Evolutionary conservation across 2,113 vertebrate species (phyloP).

Genomic region (Xenopus borealis): DNA sequence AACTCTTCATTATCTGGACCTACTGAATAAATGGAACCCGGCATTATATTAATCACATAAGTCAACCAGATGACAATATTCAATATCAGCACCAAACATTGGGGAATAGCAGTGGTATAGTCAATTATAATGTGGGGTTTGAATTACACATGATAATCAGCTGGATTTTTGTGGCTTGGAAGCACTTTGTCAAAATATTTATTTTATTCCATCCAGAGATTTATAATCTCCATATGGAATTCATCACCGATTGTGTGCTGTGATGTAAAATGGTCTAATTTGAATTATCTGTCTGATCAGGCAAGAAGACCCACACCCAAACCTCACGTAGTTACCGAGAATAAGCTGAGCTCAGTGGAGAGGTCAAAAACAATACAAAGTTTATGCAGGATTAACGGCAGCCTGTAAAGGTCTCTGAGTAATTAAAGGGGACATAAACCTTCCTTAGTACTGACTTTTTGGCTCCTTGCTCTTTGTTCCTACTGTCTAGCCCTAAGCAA

Average conservation of each 20-base stretch:
- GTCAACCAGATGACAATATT: too few species aligned
- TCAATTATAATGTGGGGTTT: background rate
- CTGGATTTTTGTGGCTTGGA: constrained; percentile 11
- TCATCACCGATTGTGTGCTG: constrained; percentile 1
- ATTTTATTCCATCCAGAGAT: background rate
- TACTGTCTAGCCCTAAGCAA: too few species aligned
- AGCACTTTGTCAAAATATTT: constrained; percentile 29
- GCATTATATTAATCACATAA: too few species aligned
- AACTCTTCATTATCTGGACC: too few species aligned
- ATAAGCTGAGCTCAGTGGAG: background rate
- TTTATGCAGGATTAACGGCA: background rate
- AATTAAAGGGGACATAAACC: too few species aligned
- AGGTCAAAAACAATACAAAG: constrained; percentile 6
- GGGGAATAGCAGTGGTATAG: background rate
- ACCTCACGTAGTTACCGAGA: background rate
- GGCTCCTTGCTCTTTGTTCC: too few species aligned
- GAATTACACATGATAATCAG: constrained; percentile 17
- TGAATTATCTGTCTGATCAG: constrained; percentile 15
- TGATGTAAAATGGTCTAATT: background rate
- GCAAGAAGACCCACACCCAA: constrained; percentile 5
- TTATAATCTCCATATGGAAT: constrained; percentile 16
- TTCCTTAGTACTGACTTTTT: too few species aligned
- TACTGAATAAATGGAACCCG: too few species aligned
- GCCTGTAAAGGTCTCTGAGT: too few species aligned
- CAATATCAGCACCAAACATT: too few species aligned